Evolutionary conservation across 2,888 invertebrate species (phyloP).

Genomic region (Plagiodera versicolora): DNA sequence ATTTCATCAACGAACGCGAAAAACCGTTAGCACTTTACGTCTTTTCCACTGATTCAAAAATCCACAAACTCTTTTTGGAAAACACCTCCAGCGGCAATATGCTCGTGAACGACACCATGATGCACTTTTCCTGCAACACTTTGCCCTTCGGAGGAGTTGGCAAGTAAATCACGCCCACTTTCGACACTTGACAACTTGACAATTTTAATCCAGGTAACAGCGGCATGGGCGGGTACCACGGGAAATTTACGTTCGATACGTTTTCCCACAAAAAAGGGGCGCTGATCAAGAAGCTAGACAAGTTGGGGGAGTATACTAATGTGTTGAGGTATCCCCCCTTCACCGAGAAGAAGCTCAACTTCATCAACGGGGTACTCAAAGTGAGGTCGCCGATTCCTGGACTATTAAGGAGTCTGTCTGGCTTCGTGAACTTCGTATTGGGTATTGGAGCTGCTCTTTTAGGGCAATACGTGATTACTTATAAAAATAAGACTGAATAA

Average conservation of each 20-base stretch:
- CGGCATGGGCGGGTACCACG: constrained; percentile 94
- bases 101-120: constrained; percentile 81
- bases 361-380: constrained; percentile 3
- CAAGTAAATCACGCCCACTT: too few relatives aligned
- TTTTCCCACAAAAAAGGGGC: constrained; percentile 91
- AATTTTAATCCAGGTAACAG: too few relatives aligned
- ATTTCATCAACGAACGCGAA: constrained; percentile 84
- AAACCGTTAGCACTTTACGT: constrained; percentile 89
- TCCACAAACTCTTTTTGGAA: constrained; percentile 64
- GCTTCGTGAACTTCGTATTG: constrained; percentile 6
- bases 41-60: constrained; percentile 68
- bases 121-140: constrained; percentile 82
- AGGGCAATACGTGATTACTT: constrained; percentile 1
- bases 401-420: constrained; percentile 1
- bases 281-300: constrained; percentile 69
- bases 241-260: constrained; percentile 85
- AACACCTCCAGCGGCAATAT: constrained; percentile 80
- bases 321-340: constrained; percentile 83
- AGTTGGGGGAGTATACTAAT: constrained; percentile 68
- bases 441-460: constrained; percentile 10
- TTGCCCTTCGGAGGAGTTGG: constrained; percentile 98
- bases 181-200: too few relatives aligned
- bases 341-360: constrained; percentile 68
- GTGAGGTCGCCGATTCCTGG: constrained; percentile 12
- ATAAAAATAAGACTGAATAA: too few relatives aligned